These are phyloP conservation scores for Dendrocincla fuliginosa DNA, from an alignment of 2,797 vertebrate genomes.

Conservation along the genomic window DNA sequence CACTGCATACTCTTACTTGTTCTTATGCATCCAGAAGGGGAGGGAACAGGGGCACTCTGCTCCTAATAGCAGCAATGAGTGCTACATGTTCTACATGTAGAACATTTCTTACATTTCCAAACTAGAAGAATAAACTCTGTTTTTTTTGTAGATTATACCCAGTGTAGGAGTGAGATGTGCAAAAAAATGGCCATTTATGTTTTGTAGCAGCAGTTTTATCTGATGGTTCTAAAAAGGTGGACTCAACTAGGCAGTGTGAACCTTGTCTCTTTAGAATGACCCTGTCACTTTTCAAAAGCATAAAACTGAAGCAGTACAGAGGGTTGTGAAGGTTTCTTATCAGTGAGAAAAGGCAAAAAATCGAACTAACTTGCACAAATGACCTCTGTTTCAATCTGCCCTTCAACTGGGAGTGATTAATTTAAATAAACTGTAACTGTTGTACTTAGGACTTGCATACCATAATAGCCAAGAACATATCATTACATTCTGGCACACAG, in stretches of 20 bases:
- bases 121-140: background rate
- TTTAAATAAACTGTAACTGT: background rate
- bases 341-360: background rate
- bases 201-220: background rate
- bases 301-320: background rate
- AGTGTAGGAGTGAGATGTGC: background rate
- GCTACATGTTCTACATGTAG: background rate
- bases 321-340: background rate
- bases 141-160: background rate
- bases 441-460: background rate
- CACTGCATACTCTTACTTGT: background rate
- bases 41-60: background rate
- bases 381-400: background rate
- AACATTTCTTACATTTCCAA: background rate
- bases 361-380: background rate
- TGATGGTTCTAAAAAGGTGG: fast-evolving
- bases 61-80: background rate
- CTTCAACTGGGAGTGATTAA: background rate
- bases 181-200: background rate
- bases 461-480: background rate
- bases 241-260: background rate
- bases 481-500: background rate
- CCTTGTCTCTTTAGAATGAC: background rate
- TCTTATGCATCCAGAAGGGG: background rate
- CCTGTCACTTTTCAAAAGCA: background rate